Evolutionary conservation across 2,888 invertebrate species (phyloP), one percentile per base, ranked within the genome.

Genomic region (Trissoscelio sp.): DNA sequence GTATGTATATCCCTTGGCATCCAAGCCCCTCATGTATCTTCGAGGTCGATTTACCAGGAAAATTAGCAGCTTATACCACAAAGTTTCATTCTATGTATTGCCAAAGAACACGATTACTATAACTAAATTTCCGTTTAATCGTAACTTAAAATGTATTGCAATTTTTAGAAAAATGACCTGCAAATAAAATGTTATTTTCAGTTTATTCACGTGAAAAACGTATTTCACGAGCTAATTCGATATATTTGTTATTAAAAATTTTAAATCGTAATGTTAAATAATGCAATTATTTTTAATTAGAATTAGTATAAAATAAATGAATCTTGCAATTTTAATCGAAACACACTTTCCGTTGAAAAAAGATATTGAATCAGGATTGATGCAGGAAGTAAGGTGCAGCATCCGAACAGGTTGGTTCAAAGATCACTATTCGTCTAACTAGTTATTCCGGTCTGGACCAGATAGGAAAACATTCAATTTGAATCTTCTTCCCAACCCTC

Each of bases 401-500:
- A 87, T 88, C 86, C 83, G 58, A 83, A 85, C 85, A 85, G 82
- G 84, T 84, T 78, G 84, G 88, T 85, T 87, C 87, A 87, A 69
- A 87, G 88, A 86, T 87, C 88, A 84, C 28, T 58, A 84, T 85
- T 84, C 86, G 85, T 84, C 84, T 77, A 74, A 78, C 24, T 58
- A 84, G 87, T 82, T 79, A 64, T 48, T 86, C 88, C 86, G 84
- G 88, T 88, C 84, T 87, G 86, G 87, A 86, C 86, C 87, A 82
- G 62, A 80, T 80, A 57, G 7, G 20, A 24, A 48, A 57, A 70
- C 39, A 51, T 55, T 42, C 28, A 28, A 64, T 55, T 69, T 62
- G 60, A 39, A 62, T 74, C 69, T 64, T 53, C 31, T 57, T 67
- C n/a, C n/a, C 46, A 14, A 66, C 67, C 67, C 42, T 18, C 22